phyloP scores from a whole-genome alignment of 1,140 invertebrate species.

The Drosophila trapezifrons region DNA sequence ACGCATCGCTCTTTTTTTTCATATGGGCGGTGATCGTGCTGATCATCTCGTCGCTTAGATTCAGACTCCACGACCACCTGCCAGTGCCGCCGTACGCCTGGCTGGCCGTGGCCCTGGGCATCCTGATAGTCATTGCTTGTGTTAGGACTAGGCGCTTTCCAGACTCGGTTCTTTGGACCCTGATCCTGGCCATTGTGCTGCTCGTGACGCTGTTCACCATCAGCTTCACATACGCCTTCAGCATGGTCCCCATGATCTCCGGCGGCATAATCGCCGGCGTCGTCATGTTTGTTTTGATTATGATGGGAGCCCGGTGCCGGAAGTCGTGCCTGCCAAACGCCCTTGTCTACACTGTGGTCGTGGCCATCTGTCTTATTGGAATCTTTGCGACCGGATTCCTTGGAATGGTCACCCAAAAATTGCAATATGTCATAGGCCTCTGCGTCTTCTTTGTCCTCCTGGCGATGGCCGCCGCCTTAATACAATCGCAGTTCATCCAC shows the following conservation, averaged over 20 bases:
- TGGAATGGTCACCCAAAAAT: neutral
- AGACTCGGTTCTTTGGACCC: neutral
- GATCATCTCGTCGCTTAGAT: neutral
- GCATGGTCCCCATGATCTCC: accelerated
- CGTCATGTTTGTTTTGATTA: neutral
- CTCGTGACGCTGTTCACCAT: constrained; percentile 2
- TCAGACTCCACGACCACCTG: neutral
- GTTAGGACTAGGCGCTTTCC: neutral
- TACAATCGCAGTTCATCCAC: constrained; percentile 23
- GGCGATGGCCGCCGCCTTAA: neutral
- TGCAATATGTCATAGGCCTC: neutral
- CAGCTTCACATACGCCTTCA: neutral
- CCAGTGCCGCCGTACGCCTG: constrained; percentile 19
- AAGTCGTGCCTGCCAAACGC: constrained; percentile 3
- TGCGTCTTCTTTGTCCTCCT: neutral
- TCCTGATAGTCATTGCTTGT: constrained; percentile 16
- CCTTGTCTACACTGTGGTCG: neutral
- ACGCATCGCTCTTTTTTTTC: neutral
- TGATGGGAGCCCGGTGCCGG: constrained; percentile 23
- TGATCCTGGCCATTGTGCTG: neutral
- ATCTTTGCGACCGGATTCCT: constrained; percentile 2
- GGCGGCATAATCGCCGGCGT: accelerated
- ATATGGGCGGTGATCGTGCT: neutral
- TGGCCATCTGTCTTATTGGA: neutral
- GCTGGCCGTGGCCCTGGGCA: constrained; percentile 1